These are phyloP conservation scores for Parauchenoglanis ngamensis DNA, from an alignment of 2,797 vertebrate species.

Conservation along the genomic window DNA sequence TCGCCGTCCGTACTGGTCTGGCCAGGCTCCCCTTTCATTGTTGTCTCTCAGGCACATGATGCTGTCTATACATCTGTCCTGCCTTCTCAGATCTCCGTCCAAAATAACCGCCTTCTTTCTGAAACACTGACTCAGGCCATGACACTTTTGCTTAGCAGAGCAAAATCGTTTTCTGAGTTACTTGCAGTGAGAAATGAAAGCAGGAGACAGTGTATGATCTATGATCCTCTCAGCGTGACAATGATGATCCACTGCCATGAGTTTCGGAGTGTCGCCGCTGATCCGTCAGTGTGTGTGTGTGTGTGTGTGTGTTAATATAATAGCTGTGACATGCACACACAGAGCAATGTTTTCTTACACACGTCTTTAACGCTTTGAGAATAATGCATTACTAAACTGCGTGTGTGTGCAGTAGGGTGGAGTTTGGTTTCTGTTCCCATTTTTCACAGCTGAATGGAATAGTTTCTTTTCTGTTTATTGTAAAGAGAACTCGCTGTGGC, in stretches of 20 bases:
- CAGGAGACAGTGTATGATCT: not conserved
- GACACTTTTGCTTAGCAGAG: not conserved
- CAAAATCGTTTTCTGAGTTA: not conserved
- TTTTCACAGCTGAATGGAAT: slow-evolving; percentile 16
- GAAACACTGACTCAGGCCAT: slow-evolving; percentile 6
- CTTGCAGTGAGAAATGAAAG: slow-evolving; percentile 13
- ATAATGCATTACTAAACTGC: not conserved
- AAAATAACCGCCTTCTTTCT: not conserved
- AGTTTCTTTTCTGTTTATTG: slow-evolving; percentile 10
- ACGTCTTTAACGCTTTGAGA: not conserved
- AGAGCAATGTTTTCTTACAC: not conserved
- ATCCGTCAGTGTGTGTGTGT: not conserved
- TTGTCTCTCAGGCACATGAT: slow-evolving; percentile 12
- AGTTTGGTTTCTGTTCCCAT: slow-evolving; percentile 27
- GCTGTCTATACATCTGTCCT: not conserved
- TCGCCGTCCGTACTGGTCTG: not conserved
- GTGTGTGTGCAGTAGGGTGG: not conserved
- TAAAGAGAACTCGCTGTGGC: not conserved
- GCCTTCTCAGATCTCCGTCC: not conserved
- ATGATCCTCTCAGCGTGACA: not conserved
- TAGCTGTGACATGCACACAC: not conserved
- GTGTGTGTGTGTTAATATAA: not conserved
- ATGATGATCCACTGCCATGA: not conserved
- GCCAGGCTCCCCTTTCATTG: slow-evolving; percentile 14
- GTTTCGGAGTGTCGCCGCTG: not conserved